Evolutionary conservation across 2,797 vertebrate species (phyloP).

Genomic region (Onychomys torridus): DNA sequence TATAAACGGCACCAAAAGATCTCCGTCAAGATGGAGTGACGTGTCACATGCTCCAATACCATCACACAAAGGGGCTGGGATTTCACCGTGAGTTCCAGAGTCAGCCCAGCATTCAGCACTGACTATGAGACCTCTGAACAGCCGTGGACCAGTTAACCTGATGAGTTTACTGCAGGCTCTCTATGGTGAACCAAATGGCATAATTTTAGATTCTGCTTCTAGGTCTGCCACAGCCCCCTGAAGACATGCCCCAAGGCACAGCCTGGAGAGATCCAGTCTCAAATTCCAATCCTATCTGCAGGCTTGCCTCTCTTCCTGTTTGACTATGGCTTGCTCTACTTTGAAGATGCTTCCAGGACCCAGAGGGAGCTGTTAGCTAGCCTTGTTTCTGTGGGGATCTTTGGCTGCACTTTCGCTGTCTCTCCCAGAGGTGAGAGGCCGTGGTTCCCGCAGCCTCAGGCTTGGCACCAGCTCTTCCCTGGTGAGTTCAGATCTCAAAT

Average conservation of each 20-base stretch:
- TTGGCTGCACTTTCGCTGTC: slow-evolving; percentile 68
- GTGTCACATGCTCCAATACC: background rate
- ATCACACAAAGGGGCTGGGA: background rate
- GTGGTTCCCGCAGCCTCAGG: background rate
- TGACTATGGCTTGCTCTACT: background rate
- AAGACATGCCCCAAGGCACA: background rate
- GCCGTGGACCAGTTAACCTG: background rate
- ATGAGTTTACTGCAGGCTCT: background rate
- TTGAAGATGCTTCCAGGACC: slow-evolving; percentile 13
- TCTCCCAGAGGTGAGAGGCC: slow-evolving; percentile 56
- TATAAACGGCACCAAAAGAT: background rate
- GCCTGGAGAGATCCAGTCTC: background rate
- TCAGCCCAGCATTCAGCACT: no score
- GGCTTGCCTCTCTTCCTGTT: background rate
- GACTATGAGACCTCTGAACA: background rate
- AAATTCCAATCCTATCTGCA: background rate
- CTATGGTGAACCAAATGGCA: background rate
- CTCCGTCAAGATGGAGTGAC: background rate
- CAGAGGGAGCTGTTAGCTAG: background rate
- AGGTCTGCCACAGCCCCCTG: background rate
- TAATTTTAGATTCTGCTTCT: background rate
- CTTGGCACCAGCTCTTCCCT: slow-evolving; percentile 39
- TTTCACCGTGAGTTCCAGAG: background rate
- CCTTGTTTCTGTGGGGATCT: slow-evolving; percentile 56
- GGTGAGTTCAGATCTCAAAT: slow-evolving; percentile 15